Conservation (phyloP, 2,888 invertebrate species). For the Eupithecia abbreviata region DNA sequence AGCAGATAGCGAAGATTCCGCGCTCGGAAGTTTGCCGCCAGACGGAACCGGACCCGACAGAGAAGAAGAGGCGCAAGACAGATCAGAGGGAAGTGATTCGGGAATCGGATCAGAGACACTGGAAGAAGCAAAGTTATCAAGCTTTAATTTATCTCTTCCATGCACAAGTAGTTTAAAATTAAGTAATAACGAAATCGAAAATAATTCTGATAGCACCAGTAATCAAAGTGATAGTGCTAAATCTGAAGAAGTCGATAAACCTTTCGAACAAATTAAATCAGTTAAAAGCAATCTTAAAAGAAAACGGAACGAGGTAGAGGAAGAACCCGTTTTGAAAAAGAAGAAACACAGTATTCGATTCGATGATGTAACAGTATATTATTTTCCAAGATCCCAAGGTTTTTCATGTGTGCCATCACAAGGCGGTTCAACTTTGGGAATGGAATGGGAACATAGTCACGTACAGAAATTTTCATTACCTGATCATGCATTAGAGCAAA, state of each 20-base stretch:
- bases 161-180: conserved; percentile 58
- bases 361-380: conserved; percentile 96
- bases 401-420: conserved; percentile 96
- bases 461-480: conserved; percentile 91
- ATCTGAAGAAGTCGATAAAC: conserved; percentile 46
- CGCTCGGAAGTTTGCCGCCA: conserved; percentile 85
- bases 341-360: conserved; percentile 93
- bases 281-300: conserved; percentile 88
- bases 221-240: conserved; percentile 47
- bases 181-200: conserved; percentile 43
- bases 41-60: conserved; percentile 72
- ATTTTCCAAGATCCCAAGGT: conserved; percentile 96
- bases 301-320: conserved; percentile 74
- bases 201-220: conserved; percentile 45
- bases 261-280: conserved; percentile 55
- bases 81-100: conserved; percentile 93
- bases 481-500: conserved; percentile 95
- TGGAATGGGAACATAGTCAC: conserved; percentile 89
- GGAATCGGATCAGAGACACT: conserved; percentile 90
- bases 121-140: conserved; percentile 81
- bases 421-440: conserved; percentile 96
- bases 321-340: conserved; percentile 83
- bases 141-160: conserved; percentile 67
- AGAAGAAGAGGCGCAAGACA: conserved; percentile 85
- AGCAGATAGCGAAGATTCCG: conserved; percentile 85